Percentiles rank a stretch among this genome's conserved stretches.
Conservation (phyloP, 2,888 invertebrate species). For the Agrotis puta region DNA sequence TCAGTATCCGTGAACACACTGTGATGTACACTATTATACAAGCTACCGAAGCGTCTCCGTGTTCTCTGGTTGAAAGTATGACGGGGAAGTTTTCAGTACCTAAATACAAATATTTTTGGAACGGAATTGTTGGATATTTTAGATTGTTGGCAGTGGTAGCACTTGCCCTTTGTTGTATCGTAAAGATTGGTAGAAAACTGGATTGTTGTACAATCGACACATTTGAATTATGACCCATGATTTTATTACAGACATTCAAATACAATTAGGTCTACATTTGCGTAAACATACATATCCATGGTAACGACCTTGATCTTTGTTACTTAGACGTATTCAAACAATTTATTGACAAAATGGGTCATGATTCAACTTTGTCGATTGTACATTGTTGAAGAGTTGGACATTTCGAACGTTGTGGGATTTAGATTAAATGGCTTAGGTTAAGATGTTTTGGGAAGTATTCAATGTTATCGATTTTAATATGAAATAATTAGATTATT, state of each 20-base stretch:
- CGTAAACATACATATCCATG: too few species aligned
- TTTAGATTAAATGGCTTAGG: slow-evolving; percentile 4
- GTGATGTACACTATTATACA: too few species aligned
- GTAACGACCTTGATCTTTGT: too few species aligned
- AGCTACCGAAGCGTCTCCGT: neutral
- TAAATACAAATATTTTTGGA: slow-evolving; percentile 43
- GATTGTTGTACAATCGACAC: too few species aligned
- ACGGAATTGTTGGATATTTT: slow-evolving; percentile 32
- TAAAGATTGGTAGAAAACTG: neutral
- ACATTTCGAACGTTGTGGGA: slow-evolving; percentile 27
- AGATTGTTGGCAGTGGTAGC: slow-evolving; percentile 27
- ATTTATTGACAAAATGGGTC: too few species aligned
- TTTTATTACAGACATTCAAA: too few species aligned
- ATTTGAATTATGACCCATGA: too few species aligned
- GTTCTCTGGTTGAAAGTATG: neutral
- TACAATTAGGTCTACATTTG: too few species aligned
- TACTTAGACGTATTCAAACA: too few species aligned
- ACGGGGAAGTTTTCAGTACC: slow-evolving; percentile 6
- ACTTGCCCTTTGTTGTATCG: slow-evolving; percentile 18
- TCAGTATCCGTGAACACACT: neutral
- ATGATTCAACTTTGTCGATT: too few species aligned
- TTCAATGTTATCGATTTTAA: slow-evolving; percentile 42
- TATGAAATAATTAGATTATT: slow-evolving; percentile 20
- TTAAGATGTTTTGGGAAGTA: slow-evolving; percentile 26
- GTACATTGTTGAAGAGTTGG: slow-evolving; percentile 24